Base-by-base conservation (phyloP, 2,888 invertebrate genomes). In the Achlya flavicornis region DNA sequence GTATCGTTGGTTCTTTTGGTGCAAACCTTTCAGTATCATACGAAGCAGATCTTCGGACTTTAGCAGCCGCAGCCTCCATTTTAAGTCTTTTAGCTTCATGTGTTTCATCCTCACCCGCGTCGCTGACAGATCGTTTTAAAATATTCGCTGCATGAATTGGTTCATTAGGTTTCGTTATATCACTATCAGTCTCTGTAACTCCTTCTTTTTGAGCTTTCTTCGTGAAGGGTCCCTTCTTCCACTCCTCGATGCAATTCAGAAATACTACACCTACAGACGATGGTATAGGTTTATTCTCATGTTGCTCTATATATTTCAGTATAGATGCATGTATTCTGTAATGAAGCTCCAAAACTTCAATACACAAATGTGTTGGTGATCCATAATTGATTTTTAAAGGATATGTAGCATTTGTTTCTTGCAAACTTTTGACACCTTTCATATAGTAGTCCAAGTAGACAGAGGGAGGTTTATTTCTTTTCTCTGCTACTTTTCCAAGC, bases 401-500 rank as follows among this genome's bases (percentile, higher is more conserved):
- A 90, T 98, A 98, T 10, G 95, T 95, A 0, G 98, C 98, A 69
- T 96, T 96, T 72, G 96, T 96, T 87, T 97, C 96, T 77, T 96
- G 95, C 16, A 98, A 92, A 81, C 96, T 95, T 78, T 96, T 95
- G 16, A 96, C 95, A 5, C 98, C 97, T 95, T 96, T 95, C 78
- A 95, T 92, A 84, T 98, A 99, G 90, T 97, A 96, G 72, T 96
- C 95, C 59, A 98, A 92, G 87, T 96, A 98, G 33, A 95, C 93
- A 14, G 95, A 94, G 0, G 97, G 97, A 64, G 96, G 95, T 70
- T 96, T 96, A 72, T 96, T 96, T 66, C 95, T 95, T 83, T 99
- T 99, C 86, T 99, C 98, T 0, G 97, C 95, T 63, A 98, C 97
- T 95, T 99, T 99, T 0, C 98, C 99, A n/a, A 99, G 92, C 97